Conservation (phyloP, 2,797 vertebrate species). For the Astyanax mexicanus region DNA sequence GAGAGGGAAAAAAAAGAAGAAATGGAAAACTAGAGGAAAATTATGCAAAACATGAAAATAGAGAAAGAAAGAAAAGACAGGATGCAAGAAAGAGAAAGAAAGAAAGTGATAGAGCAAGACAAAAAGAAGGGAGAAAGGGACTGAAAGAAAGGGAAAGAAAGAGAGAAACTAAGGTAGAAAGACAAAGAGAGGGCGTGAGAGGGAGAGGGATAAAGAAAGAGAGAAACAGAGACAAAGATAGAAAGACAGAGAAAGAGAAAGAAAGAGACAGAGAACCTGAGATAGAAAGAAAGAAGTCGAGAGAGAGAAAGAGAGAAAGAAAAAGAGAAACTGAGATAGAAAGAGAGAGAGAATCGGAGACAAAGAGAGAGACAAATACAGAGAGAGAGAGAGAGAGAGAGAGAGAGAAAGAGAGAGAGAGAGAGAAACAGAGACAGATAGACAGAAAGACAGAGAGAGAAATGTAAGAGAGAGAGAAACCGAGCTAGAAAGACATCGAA, state of each 20-base stretch:
- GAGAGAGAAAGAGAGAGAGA: background rate
- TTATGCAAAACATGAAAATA: too few relatives aligned
- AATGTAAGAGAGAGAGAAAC: background rate
- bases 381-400: background rate
- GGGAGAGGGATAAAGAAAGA: too few relatives aligned
- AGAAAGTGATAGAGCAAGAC: too few relatives aligned
- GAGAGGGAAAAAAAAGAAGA: too few relatives aligned
- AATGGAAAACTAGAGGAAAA: too few relatives aligned
- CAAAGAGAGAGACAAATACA: background rate
- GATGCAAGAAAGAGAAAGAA: constrained; percentile 3
- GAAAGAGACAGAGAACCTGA: constrained; percentile 10
- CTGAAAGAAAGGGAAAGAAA: too few relatives aligned
- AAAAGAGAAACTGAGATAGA: background rate
- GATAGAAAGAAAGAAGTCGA: background rate
- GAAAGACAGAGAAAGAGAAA: constrained; percentile 6
- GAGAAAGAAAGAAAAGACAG: too few relatives aligned
- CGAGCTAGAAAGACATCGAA: background rate
- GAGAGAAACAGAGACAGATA: background rate
- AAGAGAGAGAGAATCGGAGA: background rate
- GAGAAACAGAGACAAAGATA: constrained; percentile 36
- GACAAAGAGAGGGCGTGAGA: constrained; percentile 41
- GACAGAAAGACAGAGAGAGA: background rate
- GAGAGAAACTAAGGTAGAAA: too few relatives aligned
- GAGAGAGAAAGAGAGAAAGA: background rate
- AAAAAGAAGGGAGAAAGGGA: constrained; percentile 50